Base-by-base conservation (phyloP, 2,888 invertebrate genomes). In the Neelides folsomi region DNA sequence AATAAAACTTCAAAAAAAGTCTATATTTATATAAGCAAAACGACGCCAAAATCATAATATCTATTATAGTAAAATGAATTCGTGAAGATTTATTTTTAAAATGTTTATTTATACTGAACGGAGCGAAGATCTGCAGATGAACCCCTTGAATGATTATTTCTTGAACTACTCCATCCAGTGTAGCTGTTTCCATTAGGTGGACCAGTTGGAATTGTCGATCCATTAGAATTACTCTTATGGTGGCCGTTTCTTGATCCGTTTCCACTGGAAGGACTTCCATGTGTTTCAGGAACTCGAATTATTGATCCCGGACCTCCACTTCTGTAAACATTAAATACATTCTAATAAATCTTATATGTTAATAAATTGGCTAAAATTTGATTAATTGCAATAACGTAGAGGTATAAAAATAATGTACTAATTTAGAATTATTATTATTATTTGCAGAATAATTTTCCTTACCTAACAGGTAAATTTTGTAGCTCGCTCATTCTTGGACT, bases 241-340 rank as follows among this genome's bases (percentile, higher is more conserved):
- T 19, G 43, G 6, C 34, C 35, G 10, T 43, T 13, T n/a, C 18
- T n/a, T 5, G 47, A 34, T 47, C 35, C 47, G 7, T 47, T 46
- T 34, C 38, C 49, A 41, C 41, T 51, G 15, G 45, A 36, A 48
- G 52, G 18, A 37, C 40, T 27, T 16, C 54, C 56, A 10, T 56
- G 57, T 13, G 52, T 50, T 43, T 68, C 69, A 10, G 69, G 68
- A 12, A 71, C 66, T 53, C 71, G 66, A n/a, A 70, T 66, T 48
- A 69, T 69, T 10, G 69, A 67, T 2, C 71, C 71, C 13, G 71
- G 71, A 5, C 27, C 27, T 27, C 27, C 27, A 27, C 27, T 27
- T 27, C 27, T 27, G 27, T 27, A n/a, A n/a, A n/a, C n/a, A n/a
- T n/a, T n/a, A n/a, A n/a, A n/a, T n/a, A n/a, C n/a, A n/a, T n/a